Evolutionary conservation across 2,888 invertebrate genomes (phyloP), one percentile per base, ranked within the genome.

Genomic region (Microctonus hyperodae): DNA sequence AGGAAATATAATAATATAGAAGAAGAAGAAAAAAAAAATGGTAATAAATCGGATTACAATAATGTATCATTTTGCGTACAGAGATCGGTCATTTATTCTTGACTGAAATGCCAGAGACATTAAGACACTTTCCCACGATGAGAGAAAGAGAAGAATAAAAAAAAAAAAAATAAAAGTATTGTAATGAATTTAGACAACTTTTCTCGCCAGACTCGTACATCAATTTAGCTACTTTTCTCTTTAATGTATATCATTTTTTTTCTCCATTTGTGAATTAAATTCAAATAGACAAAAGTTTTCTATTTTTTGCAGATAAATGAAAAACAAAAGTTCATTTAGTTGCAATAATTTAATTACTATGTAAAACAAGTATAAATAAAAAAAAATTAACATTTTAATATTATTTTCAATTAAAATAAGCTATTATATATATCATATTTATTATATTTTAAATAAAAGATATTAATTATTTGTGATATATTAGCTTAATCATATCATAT

Each of bases 201-300:
- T 64, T 69, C 62, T 67, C 62, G 65, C 68, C 55, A 51, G 65
- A 68, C 72, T 74, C 74, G 68, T 74, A 73, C 74, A 73, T 74
- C 74, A 74, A 74, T 74, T 74, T 73, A 67, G 64, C 61, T 37
- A 60, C 57, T 57, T 57, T 25, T 22, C 56, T 28, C 66, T 44
- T 44, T 4, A 44, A 16, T 44, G 16, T 63, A 48, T 3, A 40
- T 20, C 56, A 65, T 61, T 59, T 65, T 67, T 67, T 66, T 50
- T 57, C 44, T 50, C 16, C 16, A 33, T 55, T 22, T 44, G 2
- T 64, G 16, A n/a, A 31, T 13, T 61, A 7, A 33, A 22, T 16
- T 11, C 16, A 20, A 9, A n/a, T n/a, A n/a, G n/a, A n/a, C n/a
- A n/a, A n/a, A n/a, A n/a, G n/a, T n/a, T n/a, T n/a, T n/a, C n/a